phyloP scores from a whole-genome alignment of 2,113 vertebrate species.

The Actinemys pallida region DNA sequence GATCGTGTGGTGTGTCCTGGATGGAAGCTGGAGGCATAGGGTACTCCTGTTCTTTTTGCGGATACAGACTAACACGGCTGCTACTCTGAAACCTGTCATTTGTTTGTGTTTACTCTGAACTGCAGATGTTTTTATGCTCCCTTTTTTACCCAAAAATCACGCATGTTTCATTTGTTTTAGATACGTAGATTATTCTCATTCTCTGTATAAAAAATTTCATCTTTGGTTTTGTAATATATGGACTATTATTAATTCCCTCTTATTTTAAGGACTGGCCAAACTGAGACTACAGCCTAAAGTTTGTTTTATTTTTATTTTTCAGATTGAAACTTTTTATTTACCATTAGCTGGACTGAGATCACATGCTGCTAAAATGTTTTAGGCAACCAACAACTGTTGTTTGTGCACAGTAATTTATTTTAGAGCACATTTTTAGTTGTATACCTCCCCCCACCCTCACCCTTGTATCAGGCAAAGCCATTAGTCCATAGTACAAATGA shows the following conservation, averaged over 20 bases:
- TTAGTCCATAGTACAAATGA: background rate
- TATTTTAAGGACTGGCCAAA: background rate
- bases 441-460: background rate
- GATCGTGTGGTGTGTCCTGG: too few species aligned
- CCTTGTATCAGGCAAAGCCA: background rate
- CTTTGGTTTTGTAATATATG: background rate
- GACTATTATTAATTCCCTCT: background rate
- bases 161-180: background rate
- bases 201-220: background rate
- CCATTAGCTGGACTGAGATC: background rate
- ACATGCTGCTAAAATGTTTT: background rate
- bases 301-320: background rate
- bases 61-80: too few species aligned
- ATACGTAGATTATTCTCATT: background rate
- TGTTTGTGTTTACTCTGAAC: background rate
- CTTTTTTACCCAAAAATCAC: background rate
- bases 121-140: background rate
- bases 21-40: too few species aligned
- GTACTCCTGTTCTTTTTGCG: too few species aligned
- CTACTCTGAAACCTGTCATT: background rate
- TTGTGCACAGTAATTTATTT: background rate
- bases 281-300: background rate
- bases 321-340: background rate
- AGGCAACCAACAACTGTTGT: background rate
- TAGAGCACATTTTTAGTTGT: rapidly evolving